Evolutionary conservation across 2,888 invertebrate genomes (phyloP).

Genomic region (Philaethria dido): DNA sequence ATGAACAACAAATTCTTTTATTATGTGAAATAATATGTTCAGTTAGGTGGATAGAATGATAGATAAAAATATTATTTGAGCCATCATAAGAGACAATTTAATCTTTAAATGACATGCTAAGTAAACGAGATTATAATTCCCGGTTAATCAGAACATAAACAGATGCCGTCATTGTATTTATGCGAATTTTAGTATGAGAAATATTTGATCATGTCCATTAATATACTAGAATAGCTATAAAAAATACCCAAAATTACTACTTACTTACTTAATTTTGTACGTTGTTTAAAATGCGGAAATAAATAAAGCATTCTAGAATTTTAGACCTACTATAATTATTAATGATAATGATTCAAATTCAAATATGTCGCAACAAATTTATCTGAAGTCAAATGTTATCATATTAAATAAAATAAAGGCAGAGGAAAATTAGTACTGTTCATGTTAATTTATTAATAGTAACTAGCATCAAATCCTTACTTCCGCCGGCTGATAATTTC

Average conservation of each 20-base stretch:
- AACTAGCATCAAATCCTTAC: slow-evolving; percentile 54
- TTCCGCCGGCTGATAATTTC: slow-evolving; percentile 68
- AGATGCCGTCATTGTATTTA: slow-evolving; percentile 15
- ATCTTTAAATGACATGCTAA: slow-evolving; percentile 27
- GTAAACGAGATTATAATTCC: slow-evolving; percentile 32
- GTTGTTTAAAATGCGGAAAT: not conserved
- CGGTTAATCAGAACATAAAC: slow-evolving; percentile 33
- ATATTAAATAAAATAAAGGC: not conserved
- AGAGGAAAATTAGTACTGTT: not conserved
- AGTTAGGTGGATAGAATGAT: not conserved
- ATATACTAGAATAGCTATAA: no score
- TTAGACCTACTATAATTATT: not conserved
- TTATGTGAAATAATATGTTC: not conserved
- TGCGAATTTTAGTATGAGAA: slow-evolving; percentile 1
- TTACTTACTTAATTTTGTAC: not conserved
- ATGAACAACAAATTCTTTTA: not conserved
- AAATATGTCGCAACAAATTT: not conserved
- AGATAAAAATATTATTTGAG: slow-evolving; percentile 28
- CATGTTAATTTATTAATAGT: not conserved
- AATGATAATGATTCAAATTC: not conserved
- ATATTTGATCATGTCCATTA: not conserved
- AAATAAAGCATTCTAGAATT: not conserved
- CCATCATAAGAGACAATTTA: slow-evolving; percentile 29
- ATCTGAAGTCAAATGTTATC: slow-evolving; percentile 4
- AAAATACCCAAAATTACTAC: no score